A percentile compares a stretch with the other conserved stretches of the same genome.
These are phyloP conservation scores for Rotaria sp. DNA, from an alignment of 2,888 invertebrate genomes.

Conservation along the genomic window DNA sequence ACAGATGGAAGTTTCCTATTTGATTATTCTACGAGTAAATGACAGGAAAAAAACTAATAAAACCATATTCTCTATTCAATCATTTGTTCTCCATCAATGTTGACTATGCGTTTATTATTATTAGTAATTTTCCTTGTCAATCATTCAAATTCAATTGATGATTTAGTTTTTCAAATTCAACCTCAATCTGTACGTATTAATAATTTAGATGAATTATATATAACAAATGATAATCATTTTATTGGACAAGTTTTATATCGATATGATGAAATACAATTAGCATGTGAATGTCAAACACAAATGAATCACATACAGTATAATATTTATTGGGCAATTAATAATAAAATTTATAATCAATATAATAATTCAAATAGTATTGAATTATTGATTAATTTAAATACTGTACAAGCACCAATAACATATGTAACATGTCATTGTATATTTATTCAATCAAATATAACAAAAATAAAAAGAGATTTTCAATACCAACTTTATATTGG, in stretches of 20 bases:
- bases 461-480: neutral
- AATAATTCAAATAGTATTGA: neutral
- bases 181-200: neutral
- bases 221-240: neutral
- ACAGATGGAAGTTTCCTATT: no score
- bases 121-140: neutral
- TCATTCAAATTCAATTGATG: neutral
- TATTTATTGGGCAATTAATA: neutral
- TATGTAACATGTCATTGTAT: neutral
- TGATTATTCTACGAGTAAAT: no score
- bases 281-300: neutral
- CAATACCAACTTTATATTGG: neutral
- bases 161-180: neutral
- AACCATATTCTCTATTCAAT: neutral
- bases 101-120: neutral
- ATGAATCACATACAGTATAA: neutral
- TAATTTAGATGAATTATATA: neutral
- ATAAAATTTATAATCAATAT: neutral
- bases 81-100: neutral
- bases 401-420: neutral
- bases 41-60: no score
- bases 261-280: neutral
- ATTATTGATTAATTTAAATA: neutral
- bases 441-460: neutral
- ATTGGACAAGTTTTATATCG: constrained; percentile 6